Evolutionary conservation across 2,113 vertebrate genomes (phyloP).

Genomic region (Campylorhamphus procurvoides): DNA sequence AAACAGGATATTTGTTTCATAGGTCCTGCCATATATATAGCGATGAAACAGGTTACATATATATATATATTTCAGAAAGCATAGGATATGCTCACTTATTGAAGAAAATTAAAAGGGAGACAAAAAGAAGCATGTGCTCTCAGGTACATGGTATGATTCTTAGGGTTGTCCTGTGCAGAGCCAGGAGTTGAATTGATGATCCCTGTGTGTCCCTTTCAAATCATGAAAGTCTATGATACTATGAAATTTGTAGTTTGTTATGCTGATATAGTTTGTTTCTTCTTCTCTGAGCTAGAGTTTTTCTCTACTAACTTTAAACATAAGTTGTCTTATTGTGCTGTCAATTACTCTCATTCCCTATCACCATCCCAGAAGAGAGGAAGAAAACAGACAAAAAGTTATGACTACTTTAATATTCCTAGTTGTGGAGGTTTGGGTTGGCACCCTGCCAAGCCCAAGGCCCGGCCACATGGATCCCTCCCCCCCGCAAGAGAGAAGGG

Average conservation of each 20-base stretch:
- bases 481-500: no score
- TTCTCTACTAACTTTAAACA: not conserved
- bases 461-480: no score
- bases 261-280: not conserved
- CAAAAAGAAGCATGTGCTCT: accelerated
- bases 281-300: not conserved
- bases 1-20: not conserved
- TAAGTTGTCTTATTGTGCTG: not conserved
- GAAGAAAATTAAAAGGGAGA: not conserved
- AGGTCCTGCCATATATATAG: accelerated
- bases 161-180: accelerated
- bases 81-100: not conserved
- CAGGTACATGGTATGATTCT: not conserved
- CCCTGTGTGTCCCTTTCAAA: not conserved
- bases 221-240: not conserved
- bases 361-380: not conserved
- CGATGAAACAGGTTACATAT: not conserved
- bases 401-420: not conserved
- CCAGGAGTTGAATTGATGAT: not conserved
- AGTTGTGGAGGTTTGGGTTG: no score
- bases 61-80: not conserved
- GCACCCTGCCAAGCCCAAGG: no score
- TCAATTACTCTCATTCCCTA: not conserved
- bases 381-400: not conserved
- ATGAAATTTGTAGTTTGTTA: not conserved